Evolutionary conservation across 1,140 invertebrate genomes (phyloP).

Genomic region (Phymastichus coffea): DNA sequence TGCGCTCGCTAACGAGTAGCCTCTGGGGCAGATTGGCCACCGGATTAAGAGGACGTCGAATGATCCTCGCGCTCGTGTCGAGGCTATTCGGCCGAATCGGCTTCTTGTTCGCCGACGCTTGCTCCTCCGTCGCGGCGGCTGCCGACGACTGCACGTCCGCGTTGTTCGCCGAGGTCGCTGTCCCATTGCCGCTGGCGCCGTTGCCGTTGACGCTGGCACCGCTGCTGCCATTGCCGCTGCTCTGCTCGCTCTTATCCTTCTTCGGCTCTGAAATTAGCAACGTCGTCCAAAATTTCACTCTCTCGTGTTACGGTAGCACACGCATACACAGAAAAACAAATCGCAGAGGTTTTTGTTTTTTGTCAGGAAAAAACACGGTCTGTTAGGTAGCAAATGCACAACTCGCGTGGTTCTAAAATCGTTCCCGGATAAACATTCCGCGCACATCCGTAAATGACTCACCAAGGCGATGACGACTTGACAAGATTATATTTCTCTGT

Average conservation of each 20-base stretch:
- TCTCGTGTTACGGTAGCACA: no score
- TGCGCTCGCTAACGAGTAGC: slow-evolving; percentile 6
- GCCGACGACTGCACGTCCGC: slow-evolving; percentile 64
- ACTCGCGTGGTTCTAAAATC: no score
- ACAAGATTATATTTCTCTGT: no score
- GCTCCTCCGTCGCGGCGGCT: no score
- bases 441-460: no score
- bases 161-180: slow-evolving; percentile 62
- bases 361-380: no score
- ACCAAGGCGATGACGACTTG: no score
- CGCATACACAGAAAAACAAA: no score
- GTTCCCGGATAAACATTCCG: no score
- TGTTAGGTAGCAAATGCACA: no score
- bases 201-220: neutral
- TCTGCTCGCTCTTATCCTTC: slow-evolving; percentile 86
- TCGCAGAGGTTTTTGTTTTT: no score
- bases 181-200: slow-evolving; percentile 53
- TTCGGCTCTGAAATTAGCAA: slow-evolving; percentile 74
- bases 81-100: slow-evolving; percentile 74
- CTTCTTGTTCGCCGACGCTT: slow-evolving; percentile 51
- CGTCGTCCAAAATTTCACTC: no score
- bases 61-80: slow-evolving; percentile 65
- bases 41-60: slow-evolving; percentile 33
- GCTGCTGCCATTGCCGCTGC: slow-evolving; percentile 25
- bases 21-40: neutral